A percentile compares a stretch with the other conserved stretches of the same genome.
phyloP scores from a whole-genome alignment of 2,797 vertebrate genomes.

The Smutsia gigantea region DNA sequence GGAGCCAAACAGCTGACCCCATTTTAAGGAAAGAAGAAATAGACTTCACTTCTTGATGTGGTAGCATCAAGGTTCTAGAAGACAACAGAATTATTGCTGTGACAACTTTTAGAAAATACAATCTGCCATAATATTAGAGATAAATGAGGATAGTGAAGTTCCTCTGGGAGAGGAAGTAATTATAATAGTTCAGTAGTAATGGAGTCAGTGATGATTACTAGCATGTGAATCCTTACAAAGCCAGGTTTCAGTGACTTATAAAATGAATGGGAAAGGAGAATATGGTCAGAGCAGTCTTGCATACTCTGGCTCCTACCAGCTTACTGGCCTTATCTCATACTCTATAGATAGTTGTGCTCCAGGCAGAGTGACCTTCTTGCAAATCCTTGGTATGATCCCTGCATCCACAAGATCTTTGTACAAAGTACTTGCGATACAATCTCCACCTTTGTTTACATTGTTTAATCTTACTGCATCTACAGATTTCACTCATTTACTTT shows the following conservation, averaged over 20 bases:
- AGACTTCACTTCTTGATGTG: neutral
- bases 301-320: neutral
- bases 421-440: neutral
- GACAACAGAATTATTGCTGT: neutral
- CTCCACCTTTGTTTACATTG: neutral
- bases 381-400: neutral
- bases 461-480: neutral
- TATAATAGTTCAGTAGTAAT: neutral
- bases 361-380: neutral
- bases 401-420: neutral
- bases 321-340: neutral
- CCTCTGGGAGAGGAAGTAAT: neutral
- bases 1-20: neutral
- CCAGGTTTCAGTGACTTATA: neutral
- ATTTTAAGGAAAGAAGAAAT: neutral
- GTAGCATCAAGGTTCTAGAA: neutral
- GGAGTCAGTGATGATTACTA: neutral
- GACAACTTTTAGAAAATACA: neutral
- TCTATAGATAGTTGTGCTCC: neutral
- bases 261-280: neutral
- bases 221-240: neutral
- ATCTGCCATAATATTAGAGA: neutral
- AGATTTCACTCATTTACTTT: neutral
- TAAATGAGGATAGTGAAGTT: neutral
- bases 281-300: neutral